These are phyloP conservation scores for Ecdyonurus torrentis DNA, from an alignment of 2,888 invertebrate genomes.

Conservation along the genomic window DNA sequence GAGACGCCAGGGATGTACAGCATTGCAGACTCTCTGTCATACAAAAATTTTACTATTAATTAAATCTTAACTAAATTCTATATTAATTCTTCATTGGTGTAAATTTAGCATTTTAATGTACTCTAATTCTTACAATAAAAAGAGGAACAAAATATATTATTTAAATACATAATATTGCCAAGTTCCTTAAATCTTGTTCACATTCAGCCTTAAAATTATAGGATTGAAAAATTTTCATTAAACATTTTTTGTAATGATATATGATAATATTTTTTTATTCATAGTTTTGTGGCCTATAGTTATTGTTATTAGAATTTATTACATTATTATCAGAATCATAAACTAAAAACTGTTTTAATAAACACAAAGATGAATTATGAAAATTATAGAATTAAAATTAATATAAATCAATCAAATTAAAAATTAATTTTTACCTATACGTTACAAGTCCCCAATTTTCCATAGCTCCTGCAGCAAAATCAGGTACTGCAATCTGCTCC, in stretches of 20 bases:
- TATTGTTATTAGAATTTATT: no score
- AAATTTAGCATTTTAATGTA: not conserved
- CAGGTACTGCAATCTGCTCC: constrained; percentile 2
- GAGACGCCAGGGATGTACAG: constrained; percentile 21
- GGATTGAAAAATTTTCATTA: no score
- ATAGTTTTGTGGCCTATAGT: no score
- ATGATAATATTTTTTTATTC: no score
- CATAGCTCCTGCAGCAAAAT: constrained; percentile 5
- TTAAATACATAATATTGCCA: not conserved
- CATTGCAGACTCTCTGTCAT: constrained; percentile 22
- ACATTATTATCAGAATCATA: no score
- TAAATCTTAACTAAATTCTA: constrained; percentile 20
- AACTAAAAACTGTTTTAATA: no score
- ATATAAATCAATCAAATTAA: no score
- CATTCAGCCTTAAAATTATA: no score
- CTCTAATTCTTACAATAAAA: not conserved
- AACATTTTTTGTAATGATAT: no score
- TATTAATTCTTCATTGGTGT: constrained; percentile 9
- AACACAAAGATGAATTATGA: no score
- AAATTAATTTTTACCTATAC: constrained; percentile 17
- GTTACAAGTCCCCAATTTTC: constrained; percentile 23
- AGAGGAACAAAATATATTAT: not conserved
- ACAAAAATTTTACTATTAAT: not conserved
- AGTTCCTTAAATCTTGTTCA: no score
- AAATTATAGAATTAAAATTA: no score